A percentile compares a stretch with the other conserved stretches of the same genome.
Conservation (phyloP, 2,113 vertebrate genomes). For the Tragelaphus scriptus region DNA sequence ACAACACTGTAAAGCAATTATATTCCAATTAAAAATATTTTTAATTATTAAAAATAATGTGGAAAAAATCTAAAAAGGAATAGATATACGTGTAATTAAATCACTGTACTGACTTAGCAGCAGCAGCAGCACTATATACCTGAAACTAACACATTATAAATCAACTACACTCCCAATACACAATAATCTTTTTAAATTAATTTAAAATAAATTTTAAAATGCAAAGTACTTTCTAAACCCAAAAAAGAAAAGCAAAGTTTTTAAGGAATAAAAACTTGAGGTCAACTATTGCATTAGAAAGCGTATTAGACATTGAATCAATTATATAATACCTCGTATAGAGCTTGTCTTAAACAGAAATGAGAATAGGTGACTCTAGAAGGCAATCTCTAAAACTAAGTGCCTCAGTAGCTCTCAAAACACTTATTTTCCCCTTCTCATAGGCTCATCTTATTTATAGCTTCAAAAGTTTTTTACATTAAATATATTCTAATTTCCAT, state of each 20-base stretch:
- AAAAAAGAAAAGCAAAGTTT: neutral
- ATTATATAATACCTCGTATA: neutral
- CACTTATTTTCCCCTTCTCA: neutral
- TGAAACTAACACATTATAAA: neutral
- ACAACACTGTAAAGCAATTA: neutral
- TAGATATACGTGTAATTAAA: neutral
- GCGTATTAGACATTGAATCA: neutral
- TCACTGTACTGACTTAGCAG: neutral
- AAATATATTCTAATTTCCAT: conserved; percentile 11
- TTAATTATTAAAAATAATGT: neutral
- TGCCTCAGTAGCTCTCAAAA: neutral
- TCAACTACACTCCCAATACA: neutral
- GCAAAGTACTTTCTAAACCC: neutral
- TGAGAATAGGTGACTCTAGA: neutral
- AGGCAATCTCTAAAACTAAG: neutral
- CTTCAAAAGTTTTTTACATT: neutral
- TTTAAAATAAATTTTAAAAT: neutral
- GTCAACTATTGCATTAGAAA: neutral
- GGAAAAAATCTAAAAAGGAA: neutral
- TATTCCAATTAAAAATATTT: neutral
- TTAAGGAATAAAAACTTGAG: neutral
- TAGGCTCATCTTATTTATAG: neutral
- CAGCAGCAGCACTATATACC: neutral
- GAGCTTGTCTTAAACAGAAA: neutral
- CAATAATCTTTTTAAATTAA: neutral